phyloP scores from a whole-genome alignment of 2,797 vertebrate species.

The Margarornis squamiger region DNA sequence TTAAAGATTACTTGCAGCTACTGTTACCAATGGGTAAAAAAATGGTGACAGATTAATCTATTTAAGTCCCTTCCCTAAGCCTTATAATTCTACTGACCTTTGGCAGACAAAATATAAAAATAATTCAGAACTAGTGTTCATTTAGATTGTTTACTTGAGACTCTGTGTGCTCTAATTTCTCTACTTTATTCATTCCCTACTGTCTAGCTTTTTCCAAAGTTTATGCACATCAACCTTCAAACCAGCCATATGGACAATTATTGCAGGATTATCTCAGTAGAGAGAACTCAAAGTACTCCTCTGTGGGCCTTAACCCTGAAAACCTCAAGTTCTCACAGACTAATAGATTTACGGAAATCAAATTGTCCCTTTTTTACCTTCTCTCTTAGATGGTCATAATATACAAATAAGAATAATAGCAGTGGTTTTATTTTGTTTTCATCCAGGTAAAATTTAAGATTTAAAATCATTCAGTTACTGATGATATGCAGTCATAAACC shows the following conservation, averaged over 20 bases:
- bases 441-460: background rate
- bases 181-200: background rate
- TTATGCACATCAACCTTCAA: constrained; percentile 10
- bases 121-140: background rate
- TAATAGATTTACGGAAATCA: background rate
- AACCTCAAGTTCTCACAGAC: background rate
- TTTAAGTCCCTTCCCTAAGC: background rate
- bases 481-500: background rate
- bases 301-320: background rate
- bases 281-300: constrained; percentile 2
- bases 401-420: background rate
- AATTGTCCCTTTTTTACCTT: background rate
- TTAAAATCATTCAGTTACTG: background rate
- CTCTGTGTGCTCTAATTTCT: background rate
- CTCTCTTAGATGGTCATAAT: background rate
- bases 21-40: background rate
- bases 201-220: constrained; percentile 2
- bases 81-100: background rate
- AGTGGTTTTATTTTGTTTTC: background rate
- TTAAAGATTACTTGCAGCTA: background rate
- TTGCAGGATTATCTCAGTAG: background rate
- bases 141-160: background rate
- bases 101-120: background rate
- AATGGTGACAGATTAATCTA: background rate
- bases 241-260: background rate